Percentiles rank a stretch among this genome's conserved stretches.
These are phyloP conservation scores for Spodoptera litura DNA, from an alignment of 1,140 invertebrate species.

Conservation along the genomic window DNA sequence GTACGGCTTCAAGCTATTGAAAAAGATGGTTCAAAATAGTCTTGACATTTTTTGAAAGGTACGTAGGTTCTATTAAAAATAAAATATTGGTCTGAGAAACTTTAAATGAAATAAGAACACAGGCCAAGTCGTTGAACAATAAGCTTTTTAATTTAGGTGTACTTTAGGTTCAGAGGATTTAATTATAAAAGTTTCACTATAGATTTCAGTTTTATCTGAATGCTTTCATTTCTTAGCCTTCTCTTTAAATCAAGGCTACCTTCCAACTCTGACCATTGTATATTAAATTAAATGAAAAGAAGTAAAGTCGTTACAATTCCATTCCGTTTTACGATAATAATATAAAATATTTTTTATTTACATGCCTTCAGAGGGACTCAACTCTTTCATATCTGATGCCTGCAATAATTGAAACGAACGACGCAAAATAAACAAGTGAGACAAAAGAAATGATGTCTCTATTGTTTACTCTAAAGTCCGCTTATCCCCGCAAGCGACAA, in stretches of 20 bases:
- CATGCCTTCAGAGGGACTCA: neutral
- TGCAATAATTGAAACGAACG: slow-evolving; percentile 18
- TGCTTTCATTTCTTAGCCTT: slow-evolving; percentile 12
- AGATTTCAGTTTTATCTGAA: slow-evolving; percentile 2
- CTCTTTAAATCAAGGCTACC: neutral
- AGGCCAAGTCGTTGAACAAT: slow-evolving; percentile 6
- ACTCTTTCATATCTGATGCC: slow-evolving; percentile 5
- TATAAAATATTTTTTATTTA: slow-evolving; percentile 2
- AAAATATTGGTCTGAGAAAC: slow-evolving; percentile 11
- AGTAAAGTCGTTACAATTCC: neutral
- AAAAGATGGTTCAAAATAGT: too few relatives aligned
- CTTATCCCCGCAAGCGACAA: slow-evolving; percentile 10
- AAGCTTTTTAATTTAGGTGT: slow-evolving; percentile 21
- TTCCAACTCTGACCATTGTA: neutral
- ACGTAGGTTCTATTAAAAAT: too few relatives aligned
- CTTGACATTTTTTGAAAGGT: too few relatives aligned
- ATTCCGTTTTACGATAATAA: neutral
- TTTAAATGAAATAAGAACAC: slow-evolving; percentile 10
- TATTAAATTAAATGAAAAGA: neutral
- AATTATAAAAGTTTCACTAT: slow-evolving; percentile 35
- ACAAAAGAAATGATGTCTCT: slow-evolving; percentile 7
- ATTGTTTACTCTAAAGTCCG: slow-evolving; percentile 19
- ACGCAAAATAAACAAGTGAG: neutral
- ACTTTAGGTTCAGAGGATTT: neutral
- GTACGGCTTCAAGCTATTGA: too few relatives aligned